Evolutionary conservation across 2,797 vertebrate species (phyloP), one percentile per base, ranked within the genome.

Genomic region (Poeciliopsis paucimaculata): DNA sequence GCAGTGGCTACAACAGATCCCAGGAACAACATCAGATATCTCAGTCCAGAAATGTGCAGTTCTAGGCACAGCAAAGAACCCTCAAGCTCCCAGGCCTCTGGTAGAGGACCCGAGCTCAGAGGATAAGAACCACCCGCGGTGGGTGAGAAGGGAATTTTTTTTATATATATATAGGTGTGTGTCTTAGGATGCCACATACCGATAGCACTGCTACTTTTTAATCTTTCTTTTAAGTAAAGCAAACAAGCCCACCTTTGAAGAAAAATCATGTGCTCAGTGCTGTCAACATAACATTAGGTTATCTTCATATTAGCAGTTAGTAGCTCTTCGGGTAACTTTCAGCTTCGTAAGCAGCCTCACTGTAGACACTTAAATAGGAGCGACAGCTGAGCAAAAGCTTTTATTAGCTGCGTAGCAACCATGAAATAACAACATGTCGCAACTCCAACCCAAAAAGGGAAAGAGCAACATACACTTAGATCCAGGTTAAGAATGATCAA

Each of bases 401-500:
- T 91, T 70, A 43, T 87, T 89, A 91, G 89, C 81, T 36, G 15
- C 2, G 34, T 23, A 47, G 57, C 70, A 72, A 80, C 77, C 15
- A 57, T 53, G 51, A 83, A 79, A 81, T 55, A 77, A 77, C 26
- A 70, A 81, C 85, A 72, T 47, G 79, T 76, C 68, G 64, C 76
- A 46, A 57, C 28, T 71, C 3, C 47, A 51, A 4, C 43, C 62
- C 31, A 43, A n/a, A 70, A 70, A 12, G 66, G 39, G 11, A 23
- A n/a, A 70, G 5, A 41, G n/a, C 26, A 36, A 43, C 39, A n/a
- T 39, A 41, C 39, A 23, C 23, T 43, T 13, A 26, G 18, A 26
- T 41, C 41, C 23, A 68, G 5, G 18, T 45, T 15, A 4, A 13
- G 36, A n/a, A 28, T 10, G 28, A 28, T 15, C 13, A 46, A 71